A percentile compares a stretch with the other conserved stretches of the same genome.
Conservation (phyloP, 2,113 vertebrate genomes). For the Forbesichthys papilliferus region DNA sequence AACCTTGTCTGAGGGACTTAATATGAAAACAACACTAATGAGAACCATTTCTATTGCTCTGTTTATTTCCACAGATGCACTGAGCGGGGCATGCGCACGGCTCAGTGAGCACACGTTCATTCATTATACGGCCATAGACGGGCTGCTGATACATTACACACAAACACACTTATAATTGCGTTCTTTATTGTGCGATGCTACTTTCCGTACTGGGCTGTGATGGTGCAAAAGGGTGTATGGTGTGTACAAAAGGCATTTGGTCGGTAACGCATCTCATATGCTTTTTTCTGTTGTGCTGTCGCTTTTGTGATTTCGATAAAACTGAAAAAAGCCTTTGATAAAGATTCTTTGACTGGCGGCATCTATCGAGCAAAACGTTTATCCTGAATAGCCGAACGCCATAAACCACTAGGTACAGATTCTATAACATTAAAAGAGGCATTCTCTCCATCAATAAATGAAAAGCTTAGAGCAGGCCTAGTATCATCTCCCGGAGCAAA, state of each 20-base stretch:
- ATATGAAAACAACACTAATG: slow-evolving; percentile 80
- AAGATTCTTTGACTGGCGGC: background rate
- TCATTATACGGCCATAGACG: slow-evolving; percentile 76
- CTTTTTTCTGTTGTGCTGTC: slow-evolving; percentile 23
- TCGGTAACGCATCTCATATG: slow-evolving; percentile 44
- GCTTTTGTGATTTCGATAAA: slow-evolving; percentile 21
- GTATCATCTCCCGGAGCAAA: slow-evolving; percentile 71
- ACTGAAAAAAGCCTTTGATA: slow-evolving; percentile 41
- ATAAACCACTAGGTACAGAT: slow-evolving; percentile 14
- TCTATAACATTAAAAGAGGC: slow-evolving; percentile 48
- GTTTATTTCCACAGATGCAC: slow-evolving; percentile 75
- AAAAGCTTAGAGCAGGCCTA: slow-evolving; percentile 65
- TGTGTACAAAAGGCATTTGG: slow-evolving; percentile 52
- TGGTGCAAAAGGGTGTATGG: slow-evolving; percentile 63
- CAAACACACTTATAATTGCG: slow-evolving; percentile 76
- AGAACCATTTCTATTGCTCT: slow-evolving; percentile 77
- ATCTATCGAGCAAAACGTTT: background rate
- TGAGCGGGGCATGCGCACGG: slow-evolving; percentile 65
- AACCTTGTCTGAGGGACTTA: slow-evolving; percentile 77
- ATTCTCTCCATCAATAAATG: slow-evolving; percentile 70
- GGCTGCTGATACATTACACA: slow-evolving; percentile 73
- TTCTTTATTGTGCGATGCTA: slow-evolving; percentile 69
- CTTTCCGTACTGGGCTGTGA: slow-evolving; percentile 62
- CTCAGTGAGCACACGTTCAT: slow-evolving; percentile 76
- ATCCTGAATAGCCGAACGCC: slow-evolving; percentile 1